Evolutionary conservation across 2,888 invertebrate genomes (phyloP), one percentile per base, ranked within the genome.

Genomic region (Pachydiplax longipennis): DNA sequence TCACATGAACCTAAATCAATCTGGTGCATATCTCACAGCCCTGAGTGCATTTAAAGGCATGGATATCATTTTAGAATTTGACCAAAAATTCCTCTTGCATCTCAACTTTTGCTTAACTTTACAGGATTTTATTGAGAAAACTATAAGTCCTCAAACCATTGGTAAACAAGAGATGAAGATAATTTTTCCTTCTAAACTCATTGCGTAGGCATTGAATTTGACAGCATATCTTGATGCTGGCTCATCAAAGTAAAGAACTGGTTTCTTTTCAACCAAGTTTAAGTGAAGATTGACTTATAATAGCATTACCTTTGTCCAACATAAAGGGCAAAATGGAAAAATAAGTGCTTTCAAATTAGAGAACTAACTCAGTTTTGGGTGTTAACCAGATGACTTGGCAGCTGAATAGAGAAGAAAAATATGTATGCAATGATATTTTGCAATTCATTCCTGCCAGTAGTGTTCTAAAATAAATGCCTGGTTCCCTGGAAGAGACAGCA

Each of bases 261-360:
- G 37, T 61, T 65, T 87, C 87, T 87, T 22, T 73, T 61, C 61
- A 61, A 37, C 61, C 53, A 83, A n/a, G 53, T 53, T 53, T 53
- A 53, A 83, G 53, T 31, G 31, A 83, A 83, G 15, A 37, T 73
- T 73, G 25, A 31, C 31, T 13, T 73, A 31, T 73, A 13, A 73
- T 73, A 61, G 22, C 87, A 58, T 61, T 87, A 65, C 37, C 37
- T 61, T 12, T 61, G 61, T 37, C 61, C 37, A 61, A 87, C 15
- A 31, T 13, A 31, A 31, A 61, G 61, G 37, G 87, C 87, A 61
- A 87, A 35, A 87, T 61, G 61, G 37, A 87, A 65, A 87, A 87
- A 87, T 83, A 65, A 87, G 87, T 87, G 87, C 87, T 87, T 87
- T 87, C 87, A 87, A 61, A 65, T 37, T 87, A 61, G 61, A 73